These are phyloP conservation scores for Molothrus ater DNA, from an alignment of 2,797 vertebrate genomes.

Conservation along the genomic window DNA sequence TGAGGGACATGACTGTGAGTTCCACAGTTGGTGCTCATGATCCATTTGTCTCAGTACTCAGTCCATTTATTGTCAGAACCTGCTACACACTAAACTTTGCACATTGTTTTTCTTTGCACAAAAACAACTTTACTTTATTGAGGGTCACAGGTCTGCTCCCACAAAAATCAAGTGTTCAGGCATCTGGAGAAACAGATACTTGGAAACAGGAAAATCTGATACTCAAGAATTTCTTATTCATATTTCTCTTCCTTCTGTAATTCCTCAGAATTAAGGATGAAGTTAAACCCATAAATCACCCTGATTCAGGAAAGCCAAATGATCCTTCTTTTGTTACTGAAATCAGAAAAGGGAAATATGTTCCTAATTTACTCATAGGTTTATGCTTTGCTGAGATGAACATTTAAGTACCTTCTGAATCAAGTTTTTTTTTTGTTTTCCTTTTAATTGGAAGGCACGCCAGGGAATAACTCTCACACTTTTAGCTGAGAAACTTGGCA, in stretches of 20 bases:
- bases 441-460: background rate
- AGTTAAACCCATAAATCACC: background rate
- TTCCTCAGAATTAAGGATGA: background rate
- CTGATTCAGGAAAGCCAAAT: background rate
- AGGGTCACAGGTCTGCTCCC: background rate
- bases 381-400: background rate
- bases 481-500: background rate
- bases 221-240: background rate
- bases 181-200: background rate
- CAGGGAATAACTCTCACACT: background rate
- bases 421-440: background rate
- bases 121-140: background rate
- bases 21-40: background rate
- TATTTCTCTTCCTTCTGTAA: background rate
- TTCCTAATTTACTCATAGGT: background rate
- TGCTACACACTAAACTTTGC: background rate
- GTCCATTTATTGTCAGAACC: background rate
- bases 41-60: background rate
- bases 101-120: background rate
- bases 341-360: background rate
- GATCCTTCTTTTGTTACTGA: background rate
- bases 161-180: background rate
- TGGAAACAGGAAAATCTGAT: background rate
- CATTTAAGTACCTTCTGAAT: background rate
- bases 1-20: background rate